Conservation (phyloP, 2,888 invertebrate genomes). For the Drosophila bunnanda region DNA sequence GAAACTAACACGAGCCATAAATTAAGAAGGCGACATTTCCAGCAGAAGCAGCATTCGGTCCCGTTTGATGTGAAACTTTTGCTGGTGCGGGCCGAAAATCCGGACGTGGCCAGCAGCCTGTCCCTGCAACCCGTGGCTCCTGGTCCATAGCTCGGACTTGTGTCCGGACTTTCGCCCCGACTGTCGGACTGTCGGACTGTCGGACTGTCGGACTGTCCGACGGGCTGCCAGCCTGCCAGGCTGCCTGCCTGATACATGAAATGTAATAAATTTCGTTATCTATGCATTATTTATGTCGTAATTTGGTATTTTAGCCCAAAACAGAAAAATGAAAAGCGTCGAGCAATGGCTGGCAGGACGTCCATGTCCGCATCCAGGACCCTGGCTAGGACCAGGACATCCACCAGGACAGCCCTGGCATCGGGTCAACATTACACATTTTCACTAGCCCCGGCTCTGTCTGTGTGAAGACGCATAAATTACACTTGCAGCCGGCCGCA, state of each 20-base stretch:
- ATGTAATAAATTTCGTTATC: slow-evolving; percentile 80
- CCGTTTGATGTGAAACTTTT: slow-evolving; percentile 61
- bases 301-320: slow-evolving; percentile 79
- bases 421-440: slow-evolving; percentile 75
- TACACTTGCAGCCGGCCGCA: slow-evolving; percentile 66
- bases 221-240: slow-evolving; percentile 41
- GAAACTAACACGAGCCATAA: slow-evolving; percentile 78
- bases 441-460: slow-evolving; percentile 61
- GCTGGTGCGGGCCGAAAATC: slow-evolving; percentile 31
- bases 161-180: slow-evolving; percentile 27
- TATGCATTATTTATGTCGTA: slow-evolving; percentile 81
- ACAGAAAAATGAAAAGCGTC: slow-evolving; percentile 78
- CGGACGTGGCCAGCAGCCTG: slow-evolving; percentile 51
- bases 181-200: slow-evolving; percentile 12
- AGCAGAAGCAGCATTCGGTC: slow-evolving; percentile 31
- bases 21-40: slow-evolving; percentile 73
- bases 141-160: slow-evolving; percentile 1
- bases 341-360: slow-evolving; percentile 48
- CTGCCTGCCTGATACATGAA: slow-evolving; percentile 72
- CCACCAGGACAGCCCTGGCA: slow-evolving; percentile 50
- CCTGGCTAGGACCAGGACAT: slow-evolving; percentile 29
- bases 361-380: slow-evolving; percentile 26
- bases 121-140: not conserved
- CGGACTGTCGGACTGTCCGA: slow-evolving; percentile 16
- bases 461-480: slow-evolving; percentile 69